Evolutionary conservation across 2,888 invertebrate species (phyloP).

Genomic region (Zygogramma bicolorata): DNA sequence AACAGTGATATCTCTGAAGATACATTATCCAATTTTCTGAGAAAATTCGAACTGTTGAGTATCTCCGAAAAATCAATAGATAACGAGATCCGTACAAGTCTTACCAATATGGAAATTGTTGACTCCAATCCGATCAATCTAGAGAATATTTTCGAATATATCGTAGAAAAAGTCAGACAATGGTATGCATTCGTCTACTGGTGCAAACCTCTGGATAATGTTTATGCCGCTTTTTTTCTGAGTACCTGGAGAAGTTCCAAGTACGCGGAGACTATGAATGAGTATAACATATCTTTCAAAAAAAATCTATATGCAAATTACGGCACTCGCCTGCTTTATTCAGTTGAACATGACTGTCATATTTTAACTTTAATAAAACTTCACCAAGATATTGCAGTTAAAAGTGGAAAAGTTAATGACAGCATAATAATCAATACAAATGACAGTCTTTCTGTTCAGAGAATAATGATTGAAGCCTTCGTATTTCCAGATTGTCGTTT

Average conservation of each 20-base stretch:
- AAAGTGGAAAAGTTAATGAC: background rate
- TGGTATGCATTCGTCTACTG: background rate
- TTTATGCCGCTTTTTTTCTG: background rate
- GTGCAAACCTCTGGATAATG: background rate
- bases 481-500: background rate
- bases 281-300: slow-evolving; percentile 1
- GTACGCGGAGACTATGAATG: background rate
- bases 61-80: background rate
- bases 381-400: background rate
- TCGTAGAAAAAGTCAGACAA: background rate
- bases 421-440: background rate
- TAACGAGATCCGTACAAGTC: background rate
- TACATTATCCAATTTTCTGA: background rate
- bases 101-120: background rate
- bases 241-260: background rate
- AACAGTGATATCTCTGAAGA: background rate
- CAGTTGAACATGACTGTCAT: background rate
- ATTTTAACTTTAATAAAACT: background rate
- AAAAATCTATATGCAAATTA: background rate
- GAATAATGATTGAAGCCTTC: background rate
- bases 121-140: background rate
- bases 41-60: background rate
- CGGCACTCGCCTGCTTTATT: background rate
- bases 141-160: background rate
- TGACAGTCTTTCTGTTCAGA: slow-evolving; percentile 15